Conservation (phyloP, 2,888 invertebrate species). For the Ectropis crepuscularia region DNA sequence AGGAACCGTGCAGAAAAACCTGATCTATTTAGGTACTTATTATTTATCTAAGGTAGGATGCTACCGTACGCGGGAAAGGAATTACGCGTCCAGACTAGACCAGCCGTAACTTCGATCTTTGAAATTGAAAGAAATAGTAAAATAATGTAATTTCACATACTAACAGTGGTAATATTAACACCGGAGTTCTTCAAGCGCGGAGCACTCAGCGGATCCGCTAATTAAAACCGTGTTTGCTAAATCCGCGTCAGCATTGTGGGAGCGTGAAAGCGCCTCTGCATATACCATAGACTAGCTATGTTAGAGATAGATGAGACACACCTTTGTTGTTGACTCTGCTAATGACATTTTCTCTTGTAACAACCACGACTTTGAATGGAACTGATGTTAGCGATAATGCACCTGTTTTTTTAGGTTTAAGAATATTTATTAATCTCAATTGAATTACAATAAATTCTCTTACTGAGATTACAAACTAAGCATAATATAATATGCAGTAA, state of each 20-base stretch:
- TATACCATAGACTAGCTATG: slow-evolving; percentile 45
- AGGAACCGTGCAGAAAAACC: no score
- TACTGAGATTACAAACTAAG: no score
- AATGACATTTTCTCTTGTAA: no score
- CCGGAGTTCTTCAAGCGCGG: slow-evolving; percentile 13
- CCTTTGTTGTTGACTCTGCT: not conserved
- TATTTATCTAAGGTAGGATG: no score
- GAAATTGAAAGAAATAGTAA: not conserved
- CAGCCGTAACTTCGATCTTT: no score
- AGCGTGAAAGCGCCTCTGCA: slow-evolving; percentile 63
- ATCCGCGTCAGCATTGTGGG: slow-evolving; percentile 73
- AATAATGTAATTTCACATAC: not conserved
- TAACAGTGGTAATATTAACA: slow-evolving; percentile 8
- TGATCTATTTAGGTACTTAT: no score
- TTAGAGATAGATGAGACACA: slow-evolving; percentile 15
- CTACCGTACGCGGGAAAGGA: not conserved
- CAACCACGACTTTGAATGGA: no score
- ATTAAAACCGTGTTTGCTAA: slow-evolving; percentile 80
- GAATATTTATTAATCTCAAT: no score
- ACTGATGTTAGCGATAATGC: no score
- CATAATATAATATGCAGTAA: no score
- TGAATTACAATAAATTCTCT: no score
- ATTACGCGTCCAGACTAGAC: not conserved
- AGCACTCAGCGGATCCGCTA: slow-evolving; percentile 61
- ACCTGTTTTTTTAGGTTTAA: no score